Percentiles rank a stretch among this genome's conserved stretches.
These are phyloP conservation scores for Epinotia bilunana DNA, from an alignment of 2,888 invertebrate genomes.

Conservation along the genomic window DNA sequence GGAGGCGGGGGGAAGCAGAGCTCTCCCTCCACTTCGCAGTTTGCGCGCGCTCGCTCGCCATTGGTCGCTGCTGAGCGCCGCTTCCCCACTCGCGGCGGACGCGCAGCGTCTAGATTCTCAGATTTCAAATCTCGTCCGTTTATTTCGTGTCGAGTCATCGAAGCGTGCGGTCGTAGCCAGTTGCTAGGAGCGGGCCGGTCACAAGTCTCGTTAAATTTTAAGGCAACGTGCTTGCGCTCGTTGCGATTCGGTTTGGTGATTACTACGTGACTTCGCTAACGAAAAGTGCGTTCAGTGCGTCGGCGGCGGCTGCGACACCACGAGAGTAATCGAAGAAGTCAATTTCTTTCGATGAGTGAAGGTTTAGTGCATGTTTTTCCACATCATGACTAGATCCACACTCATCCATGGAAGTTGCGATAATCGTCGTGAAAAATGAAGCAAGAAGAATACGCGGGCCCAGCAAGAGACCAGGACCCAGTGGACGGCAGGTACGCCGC, in stretches of 20 bases:
- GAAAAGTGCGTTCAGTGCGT: slow-evolving; percentile 80
- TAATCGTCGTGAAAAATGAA: slow-evolving; percentile 66
- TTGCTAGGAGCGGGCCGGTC: slow-evolving; percentile 59
- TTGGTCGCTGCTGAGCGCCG: slow-evolving; percentile 62
- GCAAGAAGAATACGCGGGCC: slow-evolving; percentile 65
- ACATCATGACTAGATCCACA: slow-evolving; percentile 91
- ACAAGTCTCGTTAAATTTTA: slow-evolving; percentile 65
- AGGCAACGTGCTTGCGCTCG: slow-evolving; percentile 73
- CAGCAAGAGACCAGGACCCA: slow-evolving; percentile 74
- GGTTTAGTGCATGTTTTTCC: slow-evolving; percentile 88
- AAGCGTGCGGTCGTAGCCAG: slow-evolving; percentile 65
- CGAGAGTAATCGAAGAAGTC: slow-evolving; percentile 67
- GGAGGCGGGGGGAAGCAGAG: slow-evolving; percentile 51
- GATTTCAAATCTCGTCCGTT: slow-evolving; percentile 85
- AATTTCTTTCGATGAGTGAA: slow-evolving; percentile 89
- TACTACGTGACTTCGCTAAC: slow-evolving; percentile 76
- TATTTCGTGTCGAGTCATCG: slow-evolving; percentile 79
- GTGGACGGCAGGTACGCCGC: slow-evolving; percentile 73
- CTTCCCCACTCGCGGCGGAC: slow-evolving; percentile 67
- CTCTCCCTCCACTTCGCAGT: slow-evolving; percentile 70
- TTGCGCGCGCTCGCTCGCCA: slow-evolving; percentile 69
- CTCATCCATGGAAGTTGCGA: slow-evolving; percentile 89
- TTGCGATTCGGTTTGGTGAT: slow-evolving; percentile 72
- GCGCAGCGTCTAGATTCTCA: slow-evolving; percentile 81
- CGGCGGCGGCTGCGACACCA: slow-evolving; percentile 56